Evolutionary conservation across 2,113 vertebrate genomes (phyloP).

Genomic region (Rhegmatorhina hoffmannsi): DNA sequence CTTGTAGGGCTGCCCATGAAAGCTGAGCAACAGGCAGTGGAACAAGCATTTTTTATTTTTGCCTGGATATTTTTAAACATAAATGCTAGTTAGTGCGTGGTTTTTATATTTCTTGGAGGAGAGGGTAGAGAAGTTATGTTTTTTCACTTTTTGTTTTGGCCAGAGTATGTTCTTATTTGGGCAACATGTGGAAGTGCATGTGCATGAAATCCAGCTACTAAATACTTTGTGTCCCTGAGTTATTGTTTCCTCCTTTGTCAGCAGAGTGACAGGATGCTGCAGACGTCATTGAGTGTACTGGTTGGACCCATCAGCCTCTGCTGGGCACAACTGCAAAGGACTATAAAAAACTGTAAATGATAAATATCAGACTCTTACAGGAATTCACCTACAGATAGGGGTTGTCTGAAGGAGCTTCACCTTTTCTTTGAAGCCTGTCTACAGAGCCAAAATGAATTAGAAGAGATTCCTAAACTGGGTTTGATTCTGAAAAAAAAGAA

Average conservation of each 20-base stretch:
- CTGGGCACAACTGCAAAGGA: background rate
- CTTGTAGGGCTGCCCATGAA: background rate
- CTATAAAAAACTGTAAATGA: background rate
- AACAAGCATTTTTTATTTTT: constrained; percentile 6
- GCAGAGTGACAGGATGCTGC: constrained; percentile 47
- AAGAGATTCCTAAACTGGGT: background rate
- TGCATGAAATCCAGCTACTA: background rate
- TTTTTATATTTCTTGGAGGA: constrained; percentile 27
- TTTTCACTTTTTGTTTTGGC: constrained; percentile 26
- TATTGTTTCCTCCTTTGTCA: constrained; percentile 46
- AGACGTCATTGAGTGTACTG: background rate
- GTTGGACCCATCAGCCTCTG: background rate
- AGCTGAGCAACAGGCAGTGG: constrained; percentile 29
- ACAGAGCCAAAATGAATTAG: background rate
- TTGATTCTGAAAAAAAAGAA: background rate
- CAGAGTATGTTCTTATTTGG: background rate
- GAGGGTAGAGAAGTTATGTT: background rate
- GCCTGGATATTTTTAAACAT: constrained; percentile 39
- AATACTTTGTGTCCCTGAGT: background rate
- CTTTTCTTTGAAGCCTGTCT: background rate
- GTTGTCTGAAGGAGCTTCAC: background rate
- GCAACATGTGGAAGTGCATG: constrained; percentile 10
- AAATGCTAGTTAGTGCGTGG: background rate
- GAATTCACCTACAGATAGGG: background rate
- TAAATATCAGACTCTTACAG: background rate